Evolutionary conservation across 2,888 invertebrate genomes (phyloP), one percentile per base, ranked within the genome.

Genomic region (Rhogogaster chlorosoma): DNA sequence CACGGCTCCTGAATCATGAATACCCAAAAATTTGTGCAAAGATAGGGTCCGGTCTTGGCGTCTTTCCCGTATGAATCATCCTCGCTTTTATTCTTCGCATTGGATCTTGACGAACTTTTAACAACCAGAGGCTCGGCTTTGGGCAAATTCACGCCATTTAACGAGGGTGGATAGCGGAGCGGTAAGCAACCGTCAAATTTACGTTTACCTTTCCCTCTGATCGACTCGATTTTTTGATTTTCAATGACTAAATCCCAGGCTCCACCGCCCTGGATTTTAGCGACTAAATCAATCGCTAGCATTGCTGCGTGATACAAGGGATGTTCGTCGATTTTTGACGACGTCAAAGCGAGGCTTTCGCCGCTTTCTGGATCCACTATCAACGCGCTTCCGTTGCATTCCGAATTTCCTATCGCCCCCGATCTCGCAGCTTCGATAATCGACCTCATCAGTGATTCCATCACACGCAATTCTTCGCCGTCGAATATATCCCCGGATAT

Each of bases 1-100:
- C 99, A 99, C 0, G 99, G 99, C 92, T 99, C 99, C 86, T 95
- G 95, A 0, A 97, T 95, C 67, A 97, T 92, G 91, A 98, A 99
- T 1, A 97, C 94, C 94, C 98, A 96, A 93, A 97, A 98, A 2
- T 97, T 97, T 0, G 99, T 98, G 93, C 98, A 98, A 77, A 98
- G 94, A 92, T 98, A 98, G 0, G 97, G 96, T 1, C 96, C 95
- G 77, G 94, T 92, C n/a, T 92, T 90, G 53, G 94, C 29, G 18
- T 7, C 22, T 61, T 57, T 80, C 15, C 49, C 26, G 18, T 29
- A 18, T 29, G 45, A 18, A 26, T 9, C 6, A 53, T n/a, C 71
- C 7, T 15, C 26, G 1, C 15, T 29, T 26, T 22, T 15, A 12
- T 32, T 84, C 12, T 18, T 49, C 36, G 0, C n/a, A 10, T 10